These are phyloP conservation scores for Epinotia nisella DNA, from an alignment of 2,888 invertebrate genomes.

Conservation along the genomic window DNA sequence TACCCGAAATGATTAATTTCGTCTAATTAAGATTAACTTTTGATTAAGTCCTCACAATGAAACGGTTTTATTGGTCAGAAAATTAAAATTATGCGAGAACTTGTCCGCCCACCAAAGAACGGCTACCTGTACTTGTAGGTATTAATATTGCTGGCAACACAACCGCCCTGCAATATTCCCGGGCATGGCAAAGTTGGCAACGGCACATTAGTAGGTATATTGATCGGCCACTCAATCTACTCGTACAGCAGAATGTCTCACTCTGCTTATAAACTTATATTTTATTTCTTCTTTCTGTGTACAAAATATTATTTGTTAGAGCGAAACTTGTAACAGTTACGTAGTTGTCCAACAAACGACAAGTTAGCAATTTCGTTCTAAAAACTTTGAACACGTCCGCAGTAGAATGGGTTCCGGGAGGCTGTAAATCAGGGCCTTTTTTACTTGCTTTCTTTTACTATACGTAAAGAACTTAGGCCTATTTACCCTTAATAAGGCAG, in stretches of 20 bases:
- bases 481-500: too few species aligned
- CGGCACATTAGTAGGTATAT: too few species aligned
- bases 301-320: constrained; percentile 36
- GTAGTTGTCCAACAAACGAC: constrained; percentile 42
- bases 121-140: too few species aligned
- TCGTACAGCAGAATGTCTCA: not conserved
- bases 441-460: constrained; percentile 6
- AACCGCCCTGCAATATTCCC: too few species aligned
- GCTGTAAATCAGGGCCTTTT: constrained; percentile 34
- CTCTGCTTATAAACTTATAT: constrained; percentile 13
- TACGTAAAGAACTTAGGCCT: not conserved
- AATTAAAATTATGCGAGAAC: too few species aligned
- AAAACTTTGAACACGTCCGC: constrained; percentile 44
- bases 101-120: too few species aligned
- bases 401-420: constrained; percentile 29
- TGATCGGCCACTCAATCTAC: not conserved
- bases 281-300: constrained; percentile 14
- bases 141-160: too few species aligned
- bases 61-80: too few species aligned
- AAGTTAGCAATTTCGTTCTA: constrained; percentile 44
- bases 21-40: too few species aligned
- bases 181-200: too few species aligned
- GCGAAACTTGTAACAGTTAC: constrained; percentile 18
- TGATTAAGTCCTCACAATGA: too few species aligned
- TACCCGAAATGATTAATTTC: too few species aligned